Evolutionary conservation across 2,797 vertebrate genomes (phyloP).

Genomic region (Melanotaenia boesemani): DNA sequence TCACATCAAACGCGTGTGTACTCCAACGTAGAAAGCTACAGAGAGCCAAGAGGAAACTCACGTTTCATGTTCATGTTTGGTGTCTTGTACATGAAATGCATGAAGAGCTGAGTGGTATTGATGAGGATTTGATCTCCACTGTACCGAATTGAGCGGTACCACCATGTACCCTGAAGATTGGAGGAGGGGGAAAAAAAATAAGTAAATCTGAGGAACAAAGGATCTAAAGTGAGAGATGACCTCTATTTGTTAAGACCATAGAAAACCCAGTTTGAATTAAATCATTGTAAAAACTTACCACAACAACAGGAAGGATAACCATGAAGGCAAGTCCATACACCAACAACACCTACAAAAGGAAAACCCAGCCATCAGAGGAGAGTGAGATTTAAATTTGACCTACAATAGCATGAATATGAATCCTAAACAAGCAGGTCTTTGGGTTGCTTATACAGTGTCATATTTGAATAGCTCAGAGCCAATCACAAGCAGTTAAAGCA

Average conservation of each 20-base stretch:
- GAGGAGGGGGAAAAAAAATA: rapidly evolving
- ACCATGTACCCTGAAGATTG: slow-evolving; percentile 93
- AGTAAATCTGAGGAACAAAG: neutral
- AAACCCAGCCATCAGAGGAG: neutral
- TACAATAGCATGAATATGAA: neutral
- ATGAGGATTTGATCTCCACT: slow-evolving; percentile 99
- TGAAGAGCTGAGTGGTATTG: slow-evolving; percentile 98
- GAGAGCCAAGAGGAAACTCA: slow-evolving; percentile 78
- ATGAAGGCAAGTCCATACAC: slow-evolving; percentile 98
- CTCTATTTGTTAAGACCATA: too few relatives aligned
- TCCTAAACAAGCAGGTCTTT: neutral
- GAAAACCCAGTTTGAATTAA: neutral
- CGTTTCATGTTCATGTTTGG: slow-evolving; percentile 99
- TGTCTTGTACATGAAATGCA: slow-evolving; percentile 98
- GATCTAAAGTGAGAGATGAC: neutral
- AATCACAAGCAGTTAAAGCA: neutral
- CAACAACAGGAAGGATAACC: slow-evolving; percentile 98
- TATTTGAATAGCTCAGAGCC: neutral
- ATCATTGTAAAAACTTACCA: slow-evolving; percentile 83
- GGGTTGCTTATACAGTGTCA: neutral
- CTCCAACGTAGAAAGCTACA: neutral
- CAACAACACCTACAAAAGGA: slow-evolving; percentile 89
- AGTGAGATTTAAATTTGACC: neutral
- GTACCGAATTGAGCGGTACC: slow-evolving; percentile 98
- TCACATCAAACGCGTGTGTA: neutral